Conservation (phyloP, 2,113 vertebrate species). For the Ceyx margarethae region DNA sequence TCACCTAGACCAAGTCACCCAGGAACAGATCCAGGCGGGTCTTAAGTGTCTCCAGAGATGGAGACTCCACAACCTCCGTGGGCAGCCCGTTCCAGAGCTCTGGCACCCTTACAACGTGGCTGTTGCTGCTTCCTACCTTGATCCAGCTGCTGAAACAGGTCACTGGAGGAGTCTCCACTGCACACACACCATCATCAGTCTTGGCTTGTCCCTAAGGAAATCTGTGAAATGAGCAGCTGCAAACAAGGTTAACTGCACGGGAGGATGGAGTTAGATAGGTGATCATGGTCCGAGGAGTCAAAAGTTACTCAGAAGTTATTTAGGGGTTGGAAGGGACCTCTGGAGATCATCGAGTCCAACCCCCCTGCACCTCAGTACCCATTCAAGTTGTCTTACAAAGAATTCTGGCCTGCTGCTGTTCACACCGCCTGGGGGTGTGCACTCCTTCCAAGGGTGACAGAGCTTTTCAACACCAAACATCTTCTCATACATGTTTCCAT, state of each 20-base stretch:
- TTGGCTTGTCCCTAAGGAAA: background rate
- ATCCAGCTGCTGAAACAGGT: background rate
- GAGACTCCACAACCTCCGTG: no score
- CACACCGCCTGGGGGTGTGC: background rate
- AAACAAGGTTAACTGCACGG: background rate
- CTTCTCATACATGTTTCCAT: background rate
- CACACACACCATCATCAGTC: fast-evolving
- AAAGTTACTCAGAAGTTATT: background rate
- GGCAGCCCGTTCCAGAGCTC: no score
- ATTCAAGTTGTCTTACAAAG: background rate
- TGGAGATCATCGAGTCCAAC: no score
- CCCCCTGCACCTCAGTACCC: no score
- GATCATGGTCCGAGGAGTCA: background rate
- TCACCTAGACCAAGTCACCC: no score
- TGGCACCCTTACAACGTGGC: background rate
- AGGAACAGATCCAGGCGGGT: no score
- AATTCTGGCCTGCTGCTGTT: background rate
- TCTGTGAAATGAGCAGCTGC: background rate
- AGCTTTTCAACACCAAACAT: background rate
- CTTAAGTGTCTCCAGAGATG: no score
- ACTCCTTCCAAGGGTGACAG: background rate
- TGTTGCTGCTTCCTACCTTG: background rate
- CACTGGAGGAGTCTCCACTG: background rate
- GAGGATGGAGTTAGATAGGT: background rate
- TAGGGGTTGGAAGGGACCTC: background rate